Percentiles rank a stretch among this genome's conserved stretches.
Evolutionary conservation across 37 sponge, comb jelly and placozoan species (phyloP).

Genomic region (Spongilla lacustris): DNA sequence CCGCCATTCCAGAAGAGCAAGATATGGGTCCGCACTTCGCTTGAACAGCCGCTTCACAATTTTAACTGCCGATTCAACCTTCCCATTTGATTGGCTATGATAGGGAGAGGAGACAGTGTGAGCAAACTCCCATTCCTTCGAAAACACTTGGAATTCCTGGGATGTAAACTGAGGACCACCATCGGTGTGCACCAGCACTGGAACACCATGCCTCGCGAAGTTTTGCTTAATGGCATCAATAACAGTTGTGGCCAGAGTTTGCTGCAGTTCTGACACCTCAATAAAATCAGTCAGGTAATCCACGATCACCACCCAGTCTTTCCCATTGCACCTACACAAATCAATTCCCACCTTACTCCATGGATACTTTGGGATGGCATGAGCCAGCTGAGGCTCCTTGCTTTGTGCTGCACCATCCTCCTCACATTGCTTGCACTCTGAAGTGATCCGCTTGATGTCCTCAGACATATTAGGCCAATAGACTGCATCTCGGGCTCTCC

Average conservation of each 20-base stretch:
- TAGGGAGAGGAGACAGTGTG: too few relatives aligned
- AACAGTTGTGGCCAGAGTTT: neutral
- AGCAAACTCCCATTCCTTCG: too few relatives aligned
- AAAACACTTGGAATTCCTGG: constrained; percentile 13
- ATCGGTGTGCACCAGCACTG: too few relatives aligned
- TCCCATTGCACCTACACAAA: constrained; percentile 2
- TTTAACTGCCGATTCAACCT: too few relatives aligned
- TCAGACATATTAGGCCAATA: constrained; percentile 22
- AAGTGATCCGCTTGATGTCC: constrained; percentile 13
- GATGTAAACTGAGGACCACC: constrained; percentile 28
- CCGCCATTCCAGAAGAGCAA: too few relatives aligned
- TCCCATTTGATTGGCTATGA: too few relatives aligned
- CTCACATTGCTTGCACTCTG: constrained; percentile 5
- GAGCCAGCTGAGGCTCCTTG: constrained; percentile 26
- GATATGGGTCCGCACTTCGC: constrained; percentile 2
- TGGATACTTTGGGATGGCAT: constrained; percentile 16
- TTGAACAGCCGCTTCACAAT: too few relatives aligned
- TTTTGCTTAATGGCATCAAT: constrained; percentile 21
- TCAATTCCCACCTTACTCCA: constrained; percentile 32
- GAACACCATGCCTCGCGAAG: constrained; percentile 49
- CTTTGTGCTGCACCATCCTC: constrained; percentile 2
- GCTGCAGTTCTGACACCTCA: constrained; percentile 21
- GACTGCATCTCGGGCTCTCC: neutral
- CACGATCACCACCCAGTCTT: constrained; percentile 30
- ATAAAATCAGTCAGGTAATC: constrained; percentile 19